Evolutionary conservation across 2,113 vertebrate species (phyloP), one percentile per base, ranked within the genome.

Genomic region (Narcine bancroftii): DNA sequence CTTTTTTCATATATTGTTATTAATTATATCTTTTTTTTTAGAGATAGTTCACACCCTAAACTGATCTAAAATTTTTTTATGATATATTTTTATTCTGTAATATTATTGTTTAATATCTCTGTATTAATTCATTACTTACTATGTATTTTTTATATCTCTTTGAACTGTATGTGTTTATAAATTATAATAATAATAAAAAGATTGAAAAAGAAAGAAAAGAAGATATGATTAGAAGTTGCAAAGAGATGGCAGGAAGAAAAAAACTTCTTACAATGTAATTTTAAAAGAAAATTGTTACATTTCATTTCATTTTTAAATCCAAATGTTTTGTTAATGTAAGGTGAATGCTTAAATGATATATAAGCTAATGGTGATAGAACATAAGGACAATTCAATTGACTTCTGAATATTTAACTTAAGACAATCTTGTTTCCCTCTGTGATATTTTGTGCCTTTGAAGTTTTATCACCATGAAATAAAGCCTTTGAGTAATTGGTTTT

Each of bases 391-490:
- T 87, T 87, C 81, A 87, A 87, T 87, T 53, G 53, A 56, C n/a
- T 60, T 33, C 36, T 87, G 81, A 87, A 87, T 63, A 87, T 87
- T 87, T 87, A 87, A 87, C 81, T 60, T 9, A 87, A 36, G 81
- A 87, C 53, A 87, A 60, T 87, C 53, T 36, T 56, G 81, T n/a
- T 63, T 87, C 53, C 60, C 33, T 87, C 81, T 87, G 53, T 87
- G 19, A 87, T 87, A 87, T 19, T n/a, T 39, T 36, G 81, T 24
- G 53, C 81, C 53, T 87, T 87, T 87, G 81, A 87, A 87, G 81
- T 87, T 87, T 85, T 87, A 87, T n/a, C 81, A 87, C 81, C 81
- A 36, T 60, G 81, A 17, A 87, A 53, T 87, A 87, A 60, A 87
- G 81, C 53, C 1, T 56, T 60, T 87, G 81, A 87, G 81, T 87